These are phyloP conservation scores for Eupithecia pulchellata DNA, from an alignment of 2,888 invertebrate genomes.

Conservation along the genomic window DNA sequence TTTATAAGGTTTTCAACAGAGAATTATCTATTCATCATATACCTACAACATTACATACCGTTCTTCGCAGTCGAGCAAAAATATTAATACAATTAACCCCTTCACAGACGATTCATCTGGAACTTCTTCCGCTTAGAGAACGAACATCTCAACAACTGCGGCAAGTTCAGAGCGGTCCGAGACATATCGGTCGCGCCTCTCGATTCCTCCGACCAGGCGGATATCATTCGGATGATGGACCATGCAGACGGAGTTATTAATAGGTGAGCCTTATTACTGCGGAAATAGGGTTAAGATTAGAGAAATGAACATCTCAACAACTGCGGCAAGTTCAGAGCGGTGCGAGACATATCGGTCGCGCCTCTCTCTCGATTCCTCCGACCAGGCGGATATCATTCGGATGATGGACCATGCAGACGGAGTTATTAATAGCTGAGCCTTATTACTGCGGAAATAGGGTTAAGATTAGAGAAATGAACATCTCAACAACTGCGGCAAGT, in stretches of 20 bases:
- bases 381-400: conserved; percentile 94
- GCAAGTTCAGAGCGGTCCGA: conserved; percentile 98
- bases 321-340: conserved; percentile 99
- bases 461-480: conserved; percentile 61
- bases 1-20: too few relatives aligned
- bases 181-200: conserved; percentile 98
- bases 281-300: background rate
- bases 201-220: conserved; percentile 95
- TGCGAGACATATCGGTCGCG: conserved; percentile 98
- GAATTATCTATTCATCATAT: too few relatives aligned
- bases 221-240: conserved; percentile 98
- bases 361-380: conserved; percentile 96
- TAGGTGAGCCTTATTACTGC: conserved; percentile 66
- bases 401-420: conserved; percentile 99
- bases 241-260: conserved; percentile 95
- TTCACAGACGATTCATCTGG: conserved; percentile 96
- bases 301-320: conserved; percentile 92
- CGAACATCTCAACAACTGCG: conserved; percentile 99
- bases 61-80: background rate
- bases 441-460: background rate
- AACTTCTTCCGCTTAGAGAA: conserved; percentile 99
- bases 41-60: background rate
- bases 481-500: conserved; percentile 99
- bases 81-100: background rate
- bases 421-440: conserved; percentile 88